Evolutionary conservation across 2,888 invertebrate genomes (phyloP).

Genomic region (Himalopsyche tibetana): DNA sequence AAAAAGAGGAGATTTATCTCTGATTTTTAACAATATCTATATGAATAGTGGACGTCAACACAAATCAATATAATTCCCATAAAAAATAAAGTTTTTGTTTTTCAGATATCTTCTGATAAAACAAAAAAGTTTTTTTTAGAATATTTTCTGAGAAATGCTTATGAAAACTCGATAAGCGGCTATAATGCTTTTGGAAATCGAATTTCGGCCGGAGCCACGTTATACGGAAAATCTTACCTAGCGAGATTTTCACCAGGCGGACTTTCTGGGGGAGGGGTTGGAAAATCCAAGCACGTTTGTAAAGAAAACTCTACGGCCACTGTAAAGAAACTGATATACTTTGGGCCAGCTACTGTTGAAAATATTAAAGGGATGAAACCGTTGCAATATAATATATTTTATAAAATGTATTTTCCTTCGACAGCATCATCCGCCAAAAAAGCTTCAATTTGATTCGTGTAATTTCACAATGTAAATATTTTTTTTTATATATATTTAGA

Average conservation of each 20-base stretch:
- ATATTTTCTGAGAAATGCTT: neutral
- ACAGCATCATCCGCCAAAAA: no score
- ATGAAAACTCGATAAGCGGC: conserved; percentile 10
- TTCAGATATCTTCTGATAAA: neutral
- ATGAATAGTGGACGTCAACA: no score
- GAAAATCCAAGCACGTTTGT: conserved; percentile 26
- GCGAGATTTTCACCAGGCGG: neutral
- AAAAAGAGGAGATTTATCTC: no score
- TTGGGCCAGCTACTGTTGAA: neutral
- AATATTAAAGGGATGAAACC: neutral
- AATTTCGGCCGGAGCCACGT: conserved; percentile 11
- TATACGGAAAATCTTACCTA: conserved; percentile 11
- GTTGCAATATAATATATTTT: no score
- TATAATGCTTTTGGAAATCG: conserved; percentile 46
- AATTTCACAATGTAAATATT: no score
- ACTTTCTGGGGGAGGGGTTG: neutral
- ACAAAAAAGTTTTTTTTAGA: conserved; percentile 39
- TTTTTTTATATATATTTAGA: no score
- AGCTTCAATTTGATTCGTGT: no score
- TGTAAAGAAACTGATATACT: conserved; percentile 26
- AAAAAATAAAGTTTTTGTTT: no score
- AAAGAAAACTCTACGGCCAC: conserved; percentile 2
- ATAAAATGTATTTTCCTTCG: no score
- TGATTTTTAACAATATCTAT: no score
- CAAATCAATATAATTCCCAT: no score